Conservation (phyloP, 1,140 invertebrate species). For the Philotrypesis tridentata region DNA sequence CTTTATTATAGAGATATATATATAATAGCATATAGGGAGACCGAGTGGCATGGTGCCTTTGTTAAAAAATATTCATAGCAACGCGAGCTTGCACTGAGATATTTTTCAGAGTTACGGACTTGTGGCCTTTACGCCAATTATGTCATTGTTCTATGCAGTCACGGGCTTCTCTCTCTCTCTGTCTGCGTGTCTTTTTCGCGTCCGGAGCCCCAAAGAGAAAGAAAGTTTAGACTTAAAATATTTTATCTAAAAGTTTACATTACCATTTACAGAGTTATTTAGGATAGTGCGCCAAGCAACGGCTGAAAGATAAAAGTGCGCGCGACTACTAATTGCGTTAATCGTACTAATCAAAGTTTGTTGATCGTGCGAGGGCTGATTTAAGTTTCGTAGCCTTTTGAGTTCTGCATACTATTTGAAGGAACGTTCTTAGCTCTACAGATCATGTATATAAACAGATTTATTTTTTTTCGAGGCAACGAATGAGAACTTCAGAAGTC, state of each 20-base stretch:
- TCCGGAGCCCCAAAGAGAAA: constrained; percentile 19
- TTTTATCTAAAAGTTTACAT: constrained; percentile 49
- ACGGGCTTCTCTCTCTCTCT: constrained; percentile 13
- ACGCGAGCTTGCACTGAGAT: constrained; percentile 29
- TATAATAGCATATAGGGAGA: not conserved
- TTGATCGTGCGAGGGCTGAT: constrained; percentile 26
- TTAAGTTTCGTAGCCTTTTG: not conserved
- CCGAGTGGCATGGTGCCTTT: constrained; percentile 41
- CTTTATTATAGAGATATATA: constrained; percentile 1
- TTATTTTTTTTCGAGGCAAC: constrained; percentile 21
- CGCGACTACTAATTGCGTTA: not conserved
- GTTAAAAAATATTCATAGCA: constrained; percentile 23
- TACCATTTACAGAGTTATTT: constrained; percentile 38
- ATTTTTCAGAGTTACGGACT: constrained; percentile 34
- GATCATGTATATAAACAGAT: constrained; percentile 33
- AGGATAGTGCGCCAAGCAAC: constrained; percentile 12
- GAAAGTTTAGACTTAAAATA: constrained; percentile 41
- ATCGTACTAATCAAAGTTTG: constrained; percentile 37
- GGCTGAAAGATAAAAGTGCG: not conserved
- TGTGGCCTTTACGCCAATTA: constrained; percentile 11
- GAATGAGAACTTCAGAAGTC: constrained; percentile 14
- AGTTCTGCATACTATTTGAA: not conserved
- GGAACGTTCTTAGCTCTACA: constrained; percentile 26
- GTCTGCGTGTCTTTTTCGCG: constrained; percentile 2
- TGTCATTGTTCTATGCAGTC: constrained; percentile 14